These are phyloP conservation scores for Peromyscus eremicus DNA, from an alignment of 2,797 vertebrate species.

Conservation along the genomic window DNA sequence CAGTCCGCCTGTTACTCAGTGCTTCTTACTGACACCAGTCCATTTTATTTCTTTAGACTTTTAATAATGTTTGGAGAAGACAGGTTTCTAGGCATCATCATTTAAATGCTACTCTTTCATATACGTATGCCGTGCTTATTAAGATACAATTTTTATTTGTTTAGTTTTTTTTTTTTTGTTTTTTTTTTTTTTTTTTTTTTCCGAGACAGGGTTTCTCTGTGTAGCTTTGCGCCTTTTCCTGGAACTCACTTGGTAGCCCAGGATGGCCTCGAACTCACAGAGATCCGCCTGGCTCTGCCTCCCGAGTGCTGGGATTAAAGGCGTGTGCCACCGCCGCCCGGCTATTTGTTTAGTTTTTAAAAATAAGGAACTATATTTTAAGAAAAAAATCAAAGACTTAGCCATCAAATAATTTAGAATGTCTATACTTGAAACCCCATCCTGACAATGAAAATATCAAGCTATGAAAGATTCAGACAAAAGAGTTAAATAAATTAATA, in stretches of 20 bases:
- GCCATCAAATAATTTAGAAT: not conserved
- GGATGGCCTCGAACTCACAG: too few relatives aligned
- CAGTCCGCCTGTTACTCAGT: not conserved
- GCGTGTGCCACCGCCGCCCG: too few relatives aligned
- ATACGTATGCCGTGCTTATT: not conserved
- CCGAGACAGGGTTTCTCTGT: too few relatives aligned
- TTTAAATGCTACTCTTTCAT: not conserved
- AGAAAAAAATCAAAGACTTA: not conserved
- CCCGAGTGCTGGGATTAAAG: too few relatives aligned
- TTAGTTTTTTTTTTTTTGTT: too few relatives aligned
- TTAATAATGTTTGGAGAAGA: not conserved
- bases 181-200: too few relatives aligned
- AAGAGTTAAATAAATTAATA: not conserved
- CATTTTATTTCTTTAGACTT: not conserved
- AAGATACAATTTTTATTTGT: not conserved
- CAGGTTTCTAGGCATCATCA: not conserved
- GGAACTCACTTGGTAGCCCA: too few relatives aligned
- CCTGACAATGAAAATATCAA: not conserved
- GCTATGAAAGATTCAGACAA: not conserved
- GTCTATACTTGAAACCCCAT: not conserved
- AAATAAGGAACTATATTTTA: not conserved
- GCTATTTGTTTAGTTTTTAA: constrained; percentile 29
- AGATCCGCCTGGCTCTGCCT: too few relatives aligned
- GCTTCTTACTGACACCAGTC: not conserved
- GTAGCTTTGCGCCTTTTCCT: too few relatives aligned